A percentile compares a stretch with the other conserved stretches of the same genome.
Conservation (phyloP, 2,888 invertebrate genomes). For the Xylota segnis region DNA sequence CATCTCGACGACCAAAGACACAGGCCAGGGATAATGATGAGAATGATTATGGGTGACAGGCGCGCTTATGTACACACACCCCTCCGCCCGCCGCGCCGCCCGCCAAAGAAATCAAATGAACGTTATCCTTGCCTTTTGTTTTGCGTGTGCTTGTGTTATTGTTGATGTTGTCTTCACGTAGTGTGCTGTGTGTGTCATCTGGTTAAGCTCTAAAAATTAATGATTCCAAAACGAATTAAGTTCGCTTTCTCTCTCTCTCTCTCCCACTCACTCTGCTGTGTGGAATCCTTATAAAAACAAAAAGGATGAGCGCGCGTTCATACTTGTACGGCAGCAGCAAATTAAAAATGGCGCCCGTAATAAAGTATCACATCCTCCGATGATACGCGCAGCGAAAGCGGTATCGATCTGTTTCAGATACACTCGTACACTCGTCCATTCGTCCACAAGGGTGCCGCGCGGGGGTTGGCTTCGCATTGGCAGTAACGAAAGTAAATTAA, state of each 20-base stretch:
- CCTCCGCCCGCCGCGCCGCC: background rate
- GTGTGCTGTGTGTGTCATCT: constrained; percentile 82
- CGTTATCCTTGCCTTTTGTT: constrained; percentile 72
- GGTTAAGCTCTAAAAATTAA: constrained; percentile 84
- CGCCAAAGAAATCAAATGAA: constrained; percentile 52
- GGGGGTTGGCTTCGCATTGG: constrained; percentile 5
- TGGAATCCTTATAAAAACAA: background rate
- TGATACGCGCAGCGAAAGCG: constrained; percentile 50
- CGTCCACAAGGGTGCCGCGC: constrained; percentile 44
- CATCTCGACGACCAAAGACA: constrained; percentile 55
- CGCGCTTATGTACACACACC: constrained; percentile 55
- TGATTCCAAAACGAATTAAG: constrained; percentile 79
- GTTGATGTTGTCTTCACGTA: constrained; percentile 51
- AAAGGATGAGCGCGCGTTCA: constrained; percentile 32
- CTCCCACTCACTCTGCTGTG: background rate
- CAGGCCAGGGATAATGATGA: constrained; percentile 67
- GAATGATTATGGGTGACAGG: constrained; percentile 75
- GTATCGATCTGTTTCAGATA: constrained; percentile 65
- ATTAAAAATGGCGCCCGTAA: constrained; percentile 74
- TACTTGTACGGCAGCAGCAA: constrained; percentile 40
- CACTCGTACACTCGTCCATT: too few relatives aligned
- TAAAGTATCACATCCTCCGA: constrained; percentile 65
- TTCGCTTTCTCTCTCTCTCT: constrained; percentile 50
- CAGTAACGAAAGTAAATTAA: constrained; percentile 65
- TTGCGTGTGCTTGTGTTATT: constrained; percentile 58